These are phyloP conservation scores for Ciconia maguari DNA, from an alignment of 2,113 vertebrate genomes.

Conservation along the genomic window DNA sequence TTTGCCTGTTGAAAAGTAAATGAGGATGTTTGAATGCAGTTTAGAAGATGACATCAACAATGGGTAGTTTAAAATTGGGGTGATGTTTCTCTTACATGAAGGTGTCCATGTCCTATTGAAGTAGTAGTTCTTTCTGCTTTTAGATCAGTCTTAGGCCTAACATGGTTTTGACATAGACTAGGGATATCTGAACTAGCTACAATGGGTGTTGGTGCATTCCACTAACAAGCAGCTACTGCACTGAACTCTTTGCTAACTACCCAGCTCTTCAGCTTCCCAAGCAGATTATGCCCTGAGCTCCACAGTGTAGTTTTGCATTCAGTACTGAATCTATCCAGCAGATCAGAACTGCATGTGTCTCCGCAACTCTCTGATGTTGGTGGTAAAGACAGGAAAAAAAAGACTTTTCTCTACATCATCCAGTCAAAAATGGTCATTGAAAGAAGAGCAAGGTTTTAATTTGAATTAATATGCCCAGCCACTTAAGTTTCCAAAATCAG, in stretches of 20 bases:
- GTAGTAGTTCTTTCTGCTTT: neutral
- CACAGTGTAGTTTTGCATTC: neutral
- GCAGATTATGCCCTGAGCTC: neutral
- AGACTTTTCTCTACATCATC: neutral
- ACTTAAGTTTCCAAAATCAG: neutral
- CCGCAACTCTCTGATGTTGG: neutral
- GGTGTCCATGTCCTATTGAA: neutral
- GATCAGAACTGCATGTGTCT: neutral
- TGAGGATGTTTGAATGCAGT: neutral
- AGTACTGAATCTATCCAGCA: neutral
- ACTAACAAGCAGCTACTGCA: neutral
- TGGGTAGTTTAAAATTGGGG: neutral
- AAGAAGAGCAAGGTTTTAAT: neutral
- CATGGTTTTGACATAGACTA: neutral
- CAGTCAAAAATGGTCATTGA: neutral
- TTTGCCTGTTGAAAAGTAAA: neutral
- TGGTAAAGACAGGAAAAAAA: neutral
- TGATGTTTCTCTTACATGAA: neutral
- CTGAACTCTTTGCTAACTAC: neutral
- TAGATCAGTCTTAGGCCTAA: neutral
- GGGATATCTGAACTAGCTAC: neutral
- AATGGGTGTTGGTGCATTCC: rapidly evolving
- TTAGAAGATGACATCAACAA: neutral
- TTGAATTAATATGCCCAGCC: neutral
- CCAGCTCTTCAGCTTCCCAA: neutral